phyloP scores from a whole-genome alignment of 2,888 invertebrate species.

The Girardia tigrina region DNA sequence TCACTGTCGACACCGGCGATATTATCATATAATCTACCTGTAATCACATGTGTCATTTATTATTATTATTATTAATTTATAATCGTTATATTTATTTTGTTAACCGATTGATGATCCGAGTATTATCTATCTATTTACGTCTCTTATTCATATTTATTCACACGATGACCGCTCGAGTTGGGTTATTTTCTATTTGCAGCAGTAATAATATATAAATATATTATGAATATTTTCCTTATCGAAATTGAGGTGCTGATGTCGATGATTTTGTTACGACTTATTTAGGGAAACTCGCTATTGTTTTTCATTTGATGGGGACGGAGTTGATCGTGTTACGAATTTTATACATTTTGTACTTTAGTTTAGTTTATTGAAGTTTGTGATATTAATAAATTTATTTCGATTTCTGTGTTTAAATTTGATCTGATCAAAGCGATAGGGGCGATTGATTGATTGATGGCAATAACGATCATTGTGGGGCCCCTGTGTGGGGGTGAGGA shows the following conservation, averaged over 20 bases:
- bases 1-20: not conserved
- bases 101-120: not conserved
- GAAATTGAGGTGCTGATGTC: not conserved
- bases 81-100: not conserved
- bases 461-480: no score
- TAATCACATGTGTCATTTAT: not conserved
- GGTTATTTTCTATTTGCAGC: not conserved
- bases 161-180: not conserved
- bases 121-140: not conserved
- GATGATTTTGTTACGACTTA: not conserved
- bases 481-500: no score
- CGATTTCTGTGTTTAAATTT: no score
- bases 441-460: no score
- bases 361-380: not conserved
- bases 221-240: not conserved
- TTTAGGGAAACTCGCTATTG: not conserved
- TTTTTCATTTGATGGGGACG: not conserved
- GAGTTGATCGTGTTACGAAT: not conserved
- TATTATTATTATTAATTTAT: not conserved
- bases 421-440: no score
- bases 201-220: not conserved
- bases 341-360: not conserved
- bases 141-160: no score
- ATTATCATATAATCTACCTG: not conserved
- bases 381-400: not conserved